Base-by-base conservation (phyloP, 2,797 vertebrate species). In the Phalanger gymnotis region DNA sequence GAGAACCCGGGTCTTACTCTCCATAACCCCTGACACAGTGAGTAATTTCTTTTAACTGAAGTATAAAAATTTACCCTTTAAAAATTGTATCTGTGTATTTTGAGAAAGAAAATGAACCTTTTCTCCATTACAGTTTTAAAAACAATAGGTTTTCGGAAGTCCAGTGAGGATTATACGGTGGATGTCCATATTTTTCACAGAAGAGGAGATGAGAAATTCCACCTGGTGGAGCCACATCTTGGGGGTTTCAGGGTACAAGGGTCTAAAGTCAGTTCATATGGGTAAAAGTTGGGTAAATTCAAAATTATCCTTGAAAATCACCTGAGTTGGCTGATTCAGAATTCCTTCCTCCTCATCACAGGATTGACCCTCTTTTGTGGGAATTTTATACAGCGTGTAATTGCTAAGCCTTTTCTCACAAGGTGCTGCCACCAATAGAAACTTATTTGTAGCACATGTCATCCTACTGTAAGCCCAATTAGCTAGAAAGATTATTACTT, bases 81-180 rank as follows among this genome's bases (percentile, higher is more conserved):
- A 89, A 91, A 56, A 66, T n/a, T n/a, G n/a, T 3, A 16, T 34
- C 5, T 40, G 16, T 73, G 14, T 93, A 57, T 94, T 93, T 96
- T 94, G 40, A 91, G 54, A 25, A 58, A 7, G 53, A 93, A 95
- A 94, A 92, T 91, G 90, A 91, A 95, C 40, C 58, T 58, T 57
- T 93, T 94, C 90, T 81, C 52, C 90, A 12, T 91, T 31, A 66
- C 52, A 90, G 3, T 66, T 87, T 47, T 47, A 16, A 81, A 81
- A 81, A 81, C 6, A 73, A 47, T 10, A 47, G 19, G 7, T 47
- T 87, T 87, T 51, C 25, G 51, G 73, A 51, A 47, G 40, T 87
- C 73, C 51, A 25, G 22, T 51, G 22, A 12, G n/a, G 19, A 4
- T 81, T 57, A 11, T 3, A 27, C 22, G 27, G 9, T 51, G n/a